Conservation (phyloP, 2,888 invertebrate species). For the Stenodema calcarata region DNA sequence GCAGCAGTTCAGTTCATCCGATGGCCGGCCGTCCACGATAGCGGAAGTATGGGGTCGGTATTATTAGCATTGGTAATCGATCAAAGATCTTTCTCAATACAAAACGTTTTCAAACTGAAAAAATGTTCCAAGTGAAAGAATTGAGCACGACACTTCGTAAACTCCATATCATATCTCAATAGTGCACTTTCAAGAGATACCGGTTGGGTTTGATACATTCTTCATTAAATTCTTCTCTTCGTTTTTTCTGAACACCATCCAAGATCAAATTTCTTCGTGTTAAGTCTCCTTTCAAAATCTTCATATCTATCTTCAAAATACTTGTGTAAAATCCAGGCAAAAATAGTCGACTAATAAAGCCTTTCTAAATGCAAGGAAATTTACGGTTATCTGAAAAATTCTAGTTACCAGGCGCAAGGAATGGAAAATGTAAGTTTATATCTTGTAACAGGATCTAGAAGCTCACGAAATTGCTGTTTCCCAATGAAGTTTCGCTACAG, state of each 20-base stretch:
- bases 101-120: neutral
- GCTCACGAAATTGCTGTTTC: neutral
- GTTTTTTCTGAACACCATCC: neutral
- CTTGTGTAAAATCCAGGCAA: neutral
- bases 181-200: neutral
- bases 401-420: neutral
- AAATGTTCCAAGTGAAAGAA: neutral
- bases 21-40: too few relatives aligned
- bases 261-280: too few relatives aligned
- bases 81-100: neutral
- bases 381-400: neutral
- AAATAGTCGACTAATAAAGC: neutral
- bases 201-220: neutral
- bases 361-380: neutral
- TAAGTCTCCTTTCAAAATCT: too few relatives aligned
- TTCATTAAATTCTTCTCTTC: neutral
- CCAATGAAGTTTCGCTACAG: neutral
- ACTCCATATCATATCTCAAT: neutral
- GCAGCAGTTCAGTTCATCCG: neutral
- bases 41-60: too few relatives aligned
- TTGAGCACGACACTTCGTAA: neutral
- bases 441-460: neutral
- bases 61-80: slow-evolving; percentile 1
- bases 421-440: neutral
- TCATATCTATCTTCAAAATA: neutral